phyloP scores from a whole-genome alignment of 2,888 invertebrate genomes.

The Tinea pellionella region DNA sequence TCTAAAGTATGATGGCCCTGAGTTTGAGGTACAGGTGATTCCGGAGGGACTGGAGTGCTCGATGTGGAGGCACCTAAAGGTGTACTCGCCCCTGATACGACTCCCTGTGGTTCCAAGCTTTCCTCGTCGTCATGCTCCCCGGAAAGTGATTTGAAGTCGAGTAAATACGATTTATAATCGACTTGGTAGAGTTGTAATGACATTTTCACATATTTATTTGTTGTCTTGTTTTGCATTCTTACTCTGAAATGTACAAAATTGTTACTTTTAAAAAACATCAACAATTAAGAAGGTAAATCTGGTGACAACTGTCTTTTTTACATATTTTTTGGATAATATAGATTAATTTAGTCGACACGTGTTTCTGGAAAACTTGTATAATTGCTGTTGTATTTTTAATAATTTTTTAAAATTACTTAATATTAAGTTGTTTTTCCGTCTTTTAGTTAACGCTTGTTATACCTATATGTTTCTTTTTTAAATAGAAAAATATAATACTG shows the following conservation, averaged over 20 bases:
- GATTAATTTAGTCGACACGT: too few species aligned
- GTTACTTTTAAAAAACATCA: too few species aligned
- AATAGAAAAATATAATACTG: too few species aligned
- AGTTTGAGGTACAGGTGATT: constrained; percentile 30
- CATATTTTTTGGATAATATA: too few species aligned
- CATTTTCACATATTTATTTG: constrained; percentile 94
- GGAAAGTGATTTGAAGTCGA: constrained; percentile 97
- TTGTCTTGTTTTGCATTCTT: constrained; percentile 87
- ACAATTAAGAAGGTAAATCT: too few species aligned
- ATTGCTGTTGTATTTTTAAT: too few species aligned
- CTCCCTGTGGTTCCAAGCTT: constrained; percentile 22
- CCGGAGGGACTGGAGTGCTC: constrained; percentile 9
- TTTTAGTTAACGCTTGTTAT: too few species aligned
- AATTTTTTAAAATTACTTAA: too few species aligned
- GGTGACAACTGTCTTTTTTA: too few species aligned
- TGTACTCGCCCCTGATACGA: constrained; percentile 28
- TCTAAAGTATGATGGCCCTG: constrained; percentile 97
- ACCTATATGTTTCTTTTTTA: too few species aligned
- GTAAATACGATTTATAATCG: constrained; percentile 95
- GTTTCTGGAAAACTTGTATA: too few species aligned
- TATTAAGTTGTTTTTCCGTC: too few species aligned
- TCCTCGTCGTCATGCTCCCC: constrained; percentile 76
- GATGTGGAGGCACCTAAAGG: not conserved
- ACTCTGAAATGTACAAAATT: constrained; percentile 72
- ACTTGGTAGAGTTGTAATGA: constrained; percentile 98